Conservation (phyloP, 2,797 vertebrate species). For the Falco biarmicus region DNA sequence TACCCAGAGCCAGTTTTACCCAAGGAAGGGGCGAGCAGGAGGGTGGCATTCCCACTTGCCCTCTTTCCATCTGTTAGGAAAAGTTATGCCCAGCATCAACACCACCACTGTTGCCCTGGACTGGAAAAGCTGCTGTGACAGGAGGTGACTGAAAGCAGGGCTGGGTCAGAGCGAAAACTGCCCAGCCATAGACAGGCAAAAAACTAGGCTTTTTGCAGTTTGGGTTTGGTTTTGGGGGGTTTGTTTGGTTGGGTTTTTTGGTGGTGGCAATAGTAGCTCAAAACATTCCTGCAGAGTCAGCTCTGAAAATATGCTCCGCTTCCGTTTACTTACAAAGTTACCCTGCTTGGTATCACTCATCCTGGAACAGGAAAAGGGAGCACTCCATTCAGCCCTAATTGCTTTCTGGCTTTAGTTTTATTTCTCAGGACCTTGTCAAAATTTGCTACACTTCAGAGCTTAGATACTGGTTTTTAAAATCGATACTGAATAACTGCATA, state of each 20-base stretch:
- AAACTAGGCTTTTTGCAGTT: neutral
- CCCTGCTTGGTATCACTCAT: neutral
- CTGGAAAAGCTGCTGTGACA: neutral
- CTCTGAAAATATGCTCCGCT: neutral
- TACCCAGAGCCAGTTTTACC: neutral
- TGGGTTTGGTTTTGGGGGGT: too few species aligned
- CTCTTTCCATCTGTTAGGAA: neutral
- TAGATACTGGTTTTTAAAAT: neutral
- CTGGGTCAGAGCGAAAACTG: neutral
- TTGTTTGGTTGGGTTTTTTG: neutral
- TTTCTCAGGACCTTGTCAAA: neutral
- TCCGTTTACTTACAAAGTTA: neutral
- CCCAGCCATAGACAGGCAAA: neutral
- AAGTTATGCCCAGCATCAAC: neutral
- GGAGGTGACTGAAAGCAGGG: neutral
- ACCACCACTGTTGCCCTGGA: neutral
- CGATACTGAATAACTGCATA: neutral
- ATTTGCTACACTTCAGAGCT: neutral
- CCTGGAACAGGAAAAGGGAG: neutral
- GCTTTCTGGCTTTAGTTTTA: neutral
- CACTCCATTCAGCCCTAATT: neutral
- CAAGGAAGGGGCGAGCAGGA: neutral
- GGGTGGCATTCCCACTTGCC: rapidly evolving
- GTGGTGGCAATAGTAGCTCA: neutral
- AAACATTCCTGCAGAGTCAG: neutral